A percentile compares a stretch with the other conserved stretches of the same genome.
These are phyloP conservation scores for Lasioglossum zephyrum DNA, from an alignment of 2,888 invertebrate species.

Conservation along the genomic window DNA sequence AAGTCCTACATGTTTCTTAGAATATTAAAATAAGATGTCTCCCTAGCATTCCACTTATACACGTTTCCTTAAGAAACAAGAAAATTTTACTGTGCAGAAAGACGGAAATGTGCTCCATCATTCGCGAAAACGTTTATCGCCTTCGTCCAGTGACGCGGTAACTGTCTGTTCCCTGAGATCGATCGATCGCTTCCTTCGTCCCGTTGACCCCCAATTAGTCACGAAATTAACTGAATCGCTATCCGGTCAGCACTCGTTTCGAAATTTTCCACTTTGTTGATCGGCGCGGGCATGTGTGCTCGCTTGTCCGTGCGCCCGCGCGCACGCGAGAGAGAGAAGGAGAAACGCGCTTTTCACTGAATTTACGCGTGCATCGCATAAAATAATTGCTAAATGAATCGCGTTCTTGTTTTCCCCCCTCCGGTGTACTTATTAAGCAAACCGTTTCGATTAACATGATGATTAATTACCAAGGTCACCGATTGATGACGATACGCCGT, in stretches of 20 bases:
- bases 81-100: neutral
- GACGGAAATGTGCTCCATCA: neutral
- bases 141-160: neutral
- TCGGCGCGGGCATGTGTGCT: constrained; percentile 26
- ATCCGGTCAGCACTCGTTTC: constrained; percentile 50
- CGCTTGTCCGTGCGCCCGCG: constrained; percentile 30
- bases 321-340: neutral
- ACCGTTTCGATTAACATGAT: constrained; percentile 71
- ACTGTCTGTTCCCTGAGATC: neutral
- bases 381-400: constrained; percentile 75
- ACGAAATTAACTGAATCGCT: constrained; percentile 59
- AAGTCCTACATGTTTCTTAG: no score
- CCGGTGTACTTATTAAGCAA: constrained; percentile 70
- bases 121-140: neutral
- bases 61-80: neutral
- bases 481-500: constrained; percentile 59
- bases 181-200: constrained; percentile 37
- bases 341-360: constrained; percentile 52
- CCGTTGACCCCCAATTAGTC: constrained; percentile 60
- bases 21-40: neutral
- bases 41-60: no score
- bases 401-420: constrained; percentile 67
- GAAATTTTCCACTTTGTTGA: constrained; percentile 61
- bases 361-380: constrained; percentile 65
- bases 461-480: constrained; percentile 73